Base-by-base conservation (phyloP, 2,113 vertebrate species). In the Pterocles orientalis region DNA sequence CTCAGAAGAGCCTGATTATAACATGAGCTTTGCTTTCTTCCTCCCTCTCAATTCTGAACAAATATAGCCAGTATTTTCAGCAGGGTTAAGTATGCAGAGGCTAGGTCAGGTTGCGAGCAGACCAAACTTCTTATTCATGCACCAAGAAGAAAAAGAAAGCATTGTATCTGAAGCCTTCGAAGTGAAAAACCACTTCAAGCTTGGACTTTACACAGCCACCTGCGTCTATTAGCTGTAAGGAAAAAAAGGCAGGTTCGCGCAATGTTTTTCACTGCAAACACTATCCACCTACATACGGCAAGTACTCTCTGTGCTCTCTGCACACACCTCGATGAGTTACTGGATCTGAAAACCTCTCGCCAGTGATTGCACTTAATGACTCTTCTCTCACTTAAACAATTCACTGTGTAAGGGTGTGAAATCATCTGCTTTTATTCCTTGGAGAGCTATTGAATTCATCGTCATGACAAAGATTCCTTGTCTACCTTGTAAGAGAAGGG, bases 181-280 rank as follows among this genome's bases (percentile, higher is more conserved):
- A 87, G 75, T 36, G 43, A 58, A 41, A 89, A 85, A 76, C 24
- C 93, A 86, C 88, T 95, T 88, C 79, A 93, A 23, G 62, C 43
- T 56, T 92, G 61, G 43, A 82, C 66, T 94, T 82, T 43, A 76
- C 48, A 88, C 15, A 80, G 62, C 29, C 62, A 90, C 33, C 8
- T 82, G 62, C 31, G 77, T 83, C 66, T 65, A 45, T 51, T 50
- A 53, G 9, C 41, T 80, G 15, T n/a, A 21, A 87, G 39, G 45
- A 9, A 71, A 60, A 71, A 84, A 95, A 81, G 15, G 14, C n/a
- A 28, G 33, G 48, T 69, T 88, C 6, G 1, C 54, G 76, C 14
- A 54, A 79, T 69, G 31, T 70, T 86, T 94, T 88, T 64, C 68
- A 31, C 45, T 57, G 39, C 64, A 82, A 86, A 80, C 43, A 61